phyloP scores from a whole-genome alignment of 2,113 vertebrate species.

The Ameiurus melas region DNA sequence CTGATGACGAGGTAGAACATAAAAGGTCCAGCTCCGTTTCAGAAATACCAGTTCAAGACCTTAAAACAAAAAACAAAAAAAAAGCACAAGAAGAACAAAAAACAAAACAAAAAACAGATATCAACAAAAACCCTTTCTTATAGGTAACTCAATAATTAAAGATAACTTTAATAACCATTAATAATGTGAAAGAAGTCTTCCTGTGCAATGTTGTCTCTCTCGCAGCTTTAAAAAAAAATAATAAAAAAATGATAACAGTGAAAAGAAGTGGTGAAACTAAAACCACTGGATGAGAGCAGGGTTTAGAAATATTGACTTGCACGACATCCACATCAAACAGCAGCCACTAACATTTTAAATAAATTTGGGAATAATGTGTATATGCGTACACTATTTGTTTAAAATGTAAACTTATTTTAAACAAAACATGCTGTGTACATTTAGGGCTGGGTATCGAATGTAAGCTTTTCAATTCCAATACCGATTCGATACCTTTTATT shows the following conservation, averaged over 20 bases:
- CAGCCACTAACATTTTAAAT: conserved; percentile 44
- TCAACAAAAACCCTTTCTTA: conserved; percentile 56
- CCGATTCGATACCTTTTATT: neutral
- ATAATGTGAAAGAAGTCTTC: conserved; percentile 78
- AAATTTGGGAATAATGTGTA: neutral
- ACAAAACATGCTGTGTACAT: neutral
- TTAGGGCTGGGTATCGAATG: neutral
- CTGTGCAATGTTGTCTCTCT: conserved; percentile 93
- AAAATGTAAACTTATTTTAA: neutral
- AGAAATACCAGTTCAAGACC: conserved; percentile 68
- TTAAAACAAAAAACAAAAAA: conserved; percentile 53
- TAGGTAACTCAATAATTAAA: neutral
- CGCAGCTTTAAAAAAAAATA: conserved; percentile 57
- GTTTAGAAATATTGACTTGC: conserved; percentile 97
- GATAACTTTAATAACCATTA: neutral
- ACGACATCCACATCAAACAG: conserved; percentile 89
- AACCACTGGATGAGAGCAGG: conserved; percentile 83
- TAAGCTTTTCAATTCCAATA: neutral
- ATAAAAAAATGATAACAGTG: conserved; percentile 61
- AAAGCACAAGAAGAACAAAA: conserved; percentile 41
- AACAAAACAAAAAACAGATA: conserved; percentile 35
- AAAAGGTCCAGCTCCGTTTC: conserved; percentile 73
- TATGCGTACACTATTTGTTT: neutral
- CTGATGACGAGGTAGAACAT: conserved; percentile 57
- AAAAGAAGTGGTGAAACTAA: conserved; percentile 77